Evolutionary conservation across 2,888 invertebrate species (phyloP).

Genomic region (Tipula unca): DNA sequence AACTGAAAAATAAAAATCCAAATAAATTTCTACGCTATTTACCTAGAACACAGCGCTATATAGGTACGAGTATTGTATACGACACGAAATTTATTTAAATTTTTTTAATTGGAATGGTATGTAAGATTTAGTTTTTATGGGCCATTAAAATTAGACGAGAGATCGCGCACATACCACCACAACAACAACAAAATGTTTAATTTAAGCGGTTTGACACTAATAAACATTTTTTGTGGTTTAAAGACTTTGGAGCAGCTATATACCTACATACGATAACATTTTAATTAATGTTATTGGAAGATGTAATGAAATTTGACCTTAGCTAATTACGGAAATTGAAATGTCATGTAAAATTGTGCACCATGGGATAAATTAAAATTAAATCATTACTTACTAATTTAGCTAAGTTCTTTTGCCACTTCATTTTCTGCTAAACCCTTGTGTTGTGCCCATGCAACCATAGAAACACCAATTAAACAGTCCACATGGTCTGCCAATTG

Average conservation of each 20-base stretch:
- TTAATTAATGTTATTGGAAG: neutral
- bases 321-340: neutral
- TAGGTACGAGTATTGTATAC: neutral
- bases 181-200: neutral
- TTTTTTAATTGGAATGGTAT: neutral
- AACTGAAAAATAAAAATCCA: neutral
- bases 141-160: neutral
- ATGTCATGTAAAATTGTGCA: neutral
- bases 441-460: no score
- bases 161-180: neutral
- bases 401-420: no score
- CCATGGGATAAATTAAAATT: no score
- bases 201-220: constrained; percentile 14
- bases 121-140: constrained; percentile 8
- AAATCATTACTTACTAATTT: no score
- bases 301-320: neutral
- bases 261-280: neutral
- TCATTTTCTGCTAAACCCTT: no score
- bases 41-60: neutral
- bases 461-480: no score
- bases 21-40: neutral
- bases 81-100: neutral
- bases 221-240: neutral
- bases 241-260: neutral
- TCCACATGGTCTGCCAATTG: no score